Conservation (phyloP, 2,113 vertebrate genomes). For the Myrmecobius fasciatus region DNA sequence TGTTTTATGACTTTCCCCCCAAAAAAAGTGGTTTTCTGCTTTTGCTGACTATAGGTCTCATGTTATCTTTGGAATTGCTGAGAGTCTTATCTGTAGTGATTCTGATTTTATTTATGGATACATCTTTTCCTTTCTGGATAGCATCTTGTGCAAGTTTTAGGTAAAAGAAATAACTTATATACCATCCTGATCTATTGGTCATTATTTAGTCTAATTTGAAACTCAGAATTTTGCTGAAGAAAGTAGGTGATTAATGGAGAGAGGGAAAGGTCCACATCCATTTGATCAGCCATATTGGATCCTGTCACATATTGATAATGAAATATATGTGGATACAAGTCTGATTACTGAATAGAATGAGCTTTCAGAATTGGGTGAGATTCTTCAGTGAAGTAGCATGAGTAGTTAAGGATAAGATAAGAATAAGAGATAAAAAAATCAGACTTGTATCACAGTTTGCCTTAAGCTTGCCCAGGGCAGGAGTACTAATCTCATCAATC, state of each 20-base stretch:
- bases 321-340: background rate
- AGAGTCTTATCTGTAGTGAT: no score
- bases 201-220: no score
- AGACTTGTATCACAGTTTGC: background rate
- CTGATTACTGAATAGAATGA: background rate
- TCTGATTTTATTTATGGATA: no score
- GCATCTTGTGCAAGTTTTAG: no score
- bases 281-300: background rate
- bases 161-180: no score
- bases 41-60: no score
- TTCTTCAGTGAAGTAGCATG: background rate
- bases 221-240: background rate
- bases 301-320: background rate
- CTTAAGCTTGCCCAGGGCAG: background rate
- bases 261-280: background rate
- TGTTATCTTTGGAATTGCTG: no score
- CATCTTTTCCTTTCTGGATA: no score
- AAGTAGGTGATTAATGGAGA: background rate
- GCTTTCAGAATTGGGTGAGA: background rate
- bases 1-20: no score
- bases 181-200: no score
- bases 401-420: background rate
- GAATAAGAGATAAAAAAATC: background rate
- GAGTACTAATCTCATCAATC: background rate
- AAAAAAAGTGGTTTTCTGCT: no score